Conservation (phyloP, 2,797 vertebrate species). For the Sandelia bainsii region DNA sequence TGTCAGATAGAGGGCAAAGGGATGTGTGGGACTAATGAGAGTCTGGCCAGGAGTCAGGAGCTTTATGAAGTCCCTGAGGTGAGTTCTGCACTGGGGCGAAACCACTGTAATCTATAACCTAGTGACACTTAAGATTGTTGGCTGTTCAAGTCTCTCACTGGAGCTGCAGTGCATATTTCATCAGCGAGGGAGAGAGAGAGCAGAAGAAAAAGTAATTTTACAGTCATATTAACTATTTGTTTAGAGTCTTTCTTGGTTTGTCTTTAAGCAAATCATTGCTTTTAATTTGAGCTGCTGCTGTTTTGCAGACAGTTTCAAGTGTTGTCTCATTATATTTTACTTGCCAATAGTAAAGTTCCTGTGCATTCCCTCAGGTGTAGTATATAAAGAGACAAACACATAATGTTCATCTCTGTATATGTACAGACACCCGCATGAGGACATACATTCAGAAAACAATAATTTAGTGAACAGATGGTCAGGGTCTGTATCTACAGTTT, state of each 20-base stretch:
- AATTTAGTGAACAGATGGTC: background rate
- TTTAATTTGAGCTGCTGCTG: slow-evolving; percentile 26
- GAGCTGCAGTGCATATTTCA: slow-evolving; percentile 50
- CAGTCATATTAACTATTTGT: slow-evolving; percentile 29
- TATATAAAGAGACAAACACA: slow-evolving; percentile 26
- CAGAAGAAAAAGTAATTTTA: slow-evolving; percentile 19
- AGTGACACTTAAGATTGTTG: slow-evolving; percentile 70
- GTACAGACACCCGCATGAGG: background rate
- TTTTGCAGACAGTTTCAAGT: slow-evolving; percentile 18
- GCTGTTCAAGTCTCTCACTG: slow-evolving; percentile 50
- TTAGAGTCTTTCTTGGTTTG: slow-evolving; percentile 20
- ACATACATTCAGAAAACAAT: background rate
- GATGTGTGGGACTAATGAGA: slow-evolving; percentile 68
- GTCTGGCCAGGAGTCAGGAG: slow-evolving; percentile 71
- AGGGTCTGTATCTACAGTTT: background rate
- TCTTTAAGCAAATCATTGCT: slow-evolving; percentile 25
- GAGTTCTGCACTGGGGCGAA: slow-evolving; percentile 65
- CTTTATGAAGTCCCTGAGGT: slow-evolving; percentile 79
- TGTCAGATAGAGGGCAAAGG: slow-evolving; percentile 73
- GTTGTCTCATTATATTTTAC: slow-evolving; percentile 33
- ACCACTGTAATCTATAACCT: slow-evolving; percentile 75
- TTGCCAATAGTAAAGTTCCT: slow-evolving; percentile 5
- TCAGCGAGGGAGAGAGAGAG: slow-evolving; percentile 7
- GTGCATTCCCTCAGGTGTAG: slow-evolving; percentile 22
- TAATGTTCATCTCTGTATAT: background rate